A percentile compares a stretch with the other conserved stretches of the same genome.
Evolutionary conservation across 2,113 vertebrate species (phyloP).

Genomic region (Caloenas nicobarica): DNA sequence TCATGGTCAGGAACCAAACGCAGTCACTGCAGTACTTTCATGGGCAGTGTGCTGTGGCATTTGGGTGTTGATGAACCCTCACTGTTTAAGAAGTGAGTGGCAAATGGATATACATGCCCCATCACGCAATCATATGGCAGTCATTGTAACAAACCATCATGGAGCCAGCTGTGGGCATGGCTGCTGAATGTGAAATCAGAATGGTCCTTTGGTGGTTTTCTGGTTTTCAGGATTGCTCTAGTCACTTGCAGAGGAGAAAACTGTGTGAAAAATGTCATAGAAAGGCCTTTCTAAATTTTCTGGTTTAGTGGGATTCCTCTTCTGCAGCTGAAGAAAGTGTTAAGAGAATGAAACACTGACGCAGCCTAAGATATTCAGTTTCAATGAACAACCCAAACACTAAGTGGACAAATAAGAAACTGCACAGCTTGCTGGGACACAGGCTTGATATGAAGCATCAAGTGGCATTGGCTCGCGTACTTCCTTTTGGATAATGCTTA

Average conservation of each 20-base stretch:
- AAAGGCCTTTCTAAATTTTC: neutral
- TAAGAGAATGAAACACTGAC: neutral
- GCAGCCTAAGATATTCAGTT: neutral
- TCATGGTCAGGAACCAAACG: neutral
- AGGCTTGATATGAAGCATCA: neutral
- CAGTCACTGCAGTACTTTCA: neutral
- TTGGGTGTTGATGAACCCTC: neutral
- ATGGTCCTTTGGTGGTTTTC: neutral
- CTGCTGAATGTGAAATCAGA: neutral
- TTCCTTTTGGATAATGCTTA: neutral
- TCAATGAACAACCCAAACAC: neutral
- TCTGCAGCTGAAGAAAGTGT: neutral
- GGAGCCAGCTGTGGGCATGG: neutral
- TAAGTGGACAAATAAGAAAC: neutral
- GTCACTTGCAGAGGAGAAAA: neutral
- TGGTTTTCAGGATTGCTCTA: neutral
- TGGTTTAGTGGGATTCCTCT: neutral
- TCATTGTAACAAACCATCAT: neutral
- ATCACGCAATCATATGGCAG: accelerated
- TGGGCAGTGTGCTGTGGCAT: neutral
- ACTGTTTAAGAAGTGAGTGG: neutral
- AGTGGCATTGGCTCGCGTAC: neutral
- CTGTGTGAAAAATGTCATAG: neutral
- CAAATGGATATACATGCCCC: neutral
- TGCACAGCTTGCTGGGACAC: neutral